Evolutionary conservation across 2,797 vertebrate genomes (phyloP).

Genomic region (Eospalax fontanierii): DNA sequence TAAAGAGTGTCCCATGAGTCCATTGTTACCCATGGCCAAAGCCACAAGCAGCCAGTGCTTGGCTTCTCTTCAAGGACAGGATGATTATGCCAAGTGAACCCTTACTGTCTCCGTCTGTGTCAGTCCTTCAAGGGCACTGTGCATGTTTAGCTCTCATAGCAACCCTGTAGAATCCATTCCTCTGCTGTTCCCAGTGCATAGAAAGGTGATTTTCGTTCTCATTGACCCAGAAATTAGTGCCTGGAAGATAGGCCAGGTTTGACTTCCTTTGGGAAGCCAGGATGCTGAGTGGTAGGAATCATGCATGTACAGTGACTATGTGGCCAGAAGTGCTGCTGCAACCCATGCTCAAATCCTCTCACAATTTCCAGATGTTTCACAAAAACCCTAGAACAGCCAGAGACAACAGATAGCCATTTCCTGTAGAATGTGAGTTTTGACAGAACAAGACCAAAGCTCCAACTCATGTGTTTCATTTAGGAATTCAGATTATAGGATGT

Average conservation of each 20-base stretch:
- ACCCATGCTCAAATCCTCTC: background rate
- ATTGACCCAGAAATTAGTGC: background rate
- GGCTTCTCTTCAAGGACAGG: background rate
- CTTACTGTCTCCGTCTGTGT: background rate
- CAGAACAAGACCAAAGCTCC: background rate
- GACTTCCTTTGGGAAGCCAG: background rate
- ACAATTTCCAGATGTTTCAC: background rate
- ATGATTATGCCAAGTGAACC: background rate
- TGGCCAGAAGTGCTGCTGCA: background rate
- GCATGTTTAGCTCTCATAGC: background rate
- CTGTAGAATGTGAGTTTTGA: background rate
- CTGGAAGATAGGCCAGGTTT: background rate
- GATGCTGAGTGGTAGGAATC: no score
- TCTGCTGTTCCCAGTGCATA: background rate
- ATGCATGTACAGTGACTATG: rapidly evolving
- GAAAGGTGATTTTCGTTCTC: background rate
- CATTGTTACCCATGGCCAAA: background rate
- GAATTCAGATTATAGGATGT: background rate
- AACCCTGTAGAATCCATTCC: background rate
- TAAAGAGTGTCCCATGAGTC: background rate
- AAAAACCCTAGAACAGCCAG: background rate
- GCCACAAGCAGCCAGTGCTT: background rate
- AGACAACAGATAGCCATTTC: background rate
- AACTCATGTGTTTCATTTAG: background rate
- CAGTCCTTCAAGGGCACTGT: background rate